phyloP scores from a whole-genome alignment of 2,113 vertebrate species.

The Pituophis catenifer region DNA sequence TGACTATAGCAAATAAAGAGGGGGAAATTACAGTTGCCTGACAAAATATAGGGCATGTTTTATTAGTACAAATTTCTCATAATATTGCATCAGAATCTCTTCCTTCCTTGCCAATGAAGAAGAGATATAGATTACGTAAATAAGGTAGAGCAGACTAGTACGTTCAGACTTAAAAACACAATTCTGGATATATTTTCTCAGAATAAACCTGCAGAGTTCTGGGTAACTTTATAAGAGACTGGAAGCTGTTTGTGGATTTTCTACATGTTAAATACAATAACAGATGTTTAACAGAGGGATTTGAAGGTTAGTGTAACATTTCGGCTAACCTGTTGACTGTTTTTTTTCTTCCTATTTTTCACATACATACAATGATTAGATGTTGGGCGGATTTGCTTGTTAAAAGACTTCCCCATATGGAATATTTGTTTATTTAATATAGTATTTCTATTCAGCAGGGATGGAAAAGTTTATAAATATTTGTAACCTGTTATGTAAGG shows the following conservation, averaged over 20 bases:
- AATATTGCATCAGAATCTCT: neutral
- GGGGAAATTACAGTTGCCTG: neutral
- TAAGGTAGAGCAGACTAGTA: neutral
- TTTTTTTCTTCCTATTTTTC: fast-evolving
- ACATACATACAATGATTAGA: neutral
- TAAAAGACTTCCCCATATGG: neutral
- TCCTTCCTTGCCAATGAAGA: neutral
- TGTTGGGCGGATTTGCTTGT: neutral
- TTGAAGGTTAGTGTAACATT: neutral
- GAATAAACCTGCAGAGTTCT: neutral
- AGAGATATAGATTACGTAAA: neutral
- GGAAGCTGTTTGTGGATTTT: neutral
- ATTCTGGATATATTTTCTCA: neutral
- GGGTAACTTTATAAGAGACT: neutral
- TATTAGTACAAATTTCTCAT: neutral
- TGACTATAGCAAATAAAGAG: constrained; percentile 10
- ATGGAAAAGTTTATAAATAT: neutral
- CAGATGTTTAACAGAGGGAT: neutral
- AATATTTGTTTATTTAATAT: neutral
- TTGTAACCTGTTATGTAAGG: neutral
- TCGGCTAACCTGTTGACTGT: neutral
- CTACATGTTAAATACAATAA: neutral
- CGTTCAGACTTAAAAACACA: neutral
- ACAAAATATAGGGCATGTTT: neutral
- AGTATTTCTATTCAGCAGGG: neutral